Base-by-base conservation (phyloP, 1,140 invertebrate species). In the Panagrolaimus sp. region DNA sequence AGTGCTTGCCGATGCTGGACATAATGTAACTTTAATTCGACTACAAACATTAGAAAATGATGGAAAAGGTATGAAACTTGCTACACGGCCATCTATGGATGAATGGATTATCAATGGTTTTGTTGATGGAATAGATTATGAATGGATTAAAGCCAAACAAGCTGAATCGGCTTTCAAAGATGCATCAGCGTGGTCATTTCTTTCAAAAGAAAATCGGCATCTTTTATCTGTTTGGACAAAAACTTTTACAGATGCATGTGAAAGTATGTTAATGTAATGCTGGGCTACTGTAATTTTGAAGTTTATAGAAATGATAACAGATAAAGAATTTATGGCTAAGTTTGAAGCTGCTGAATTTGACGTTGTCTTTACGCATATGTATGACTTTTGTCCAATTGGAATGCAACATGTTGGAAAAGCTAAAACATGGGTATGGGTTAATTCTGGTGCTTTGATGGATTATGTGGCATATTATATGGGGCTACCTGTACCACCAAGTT, bases 401-500 rank as follows among this genome's bases (percentile, higher is more conserved):
- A 25, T 57, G 51, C 51, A 57, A 23, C 20, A 57, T 9, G 13
- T 27, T 11, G 27, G 20, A 20, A 57, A 57, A 25, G 51, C 51
- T 3, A 20, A 20, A 20, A 57, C 51, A 4, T 57, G 51, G 51
- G 20, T 57, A 11, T 57, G 51, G 51, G 9, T 57, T 11, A 57
- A 57, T 27, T 25, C 20, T 57, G 51, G 51, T 16, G 51, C 51
- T 20, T 27, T 57, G 9, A 57, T 57, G 51, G 51, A 57, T 16
- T 57, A 57, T 57, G 51, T 57, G 20, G 51, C 51, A 13, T 57
- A 57, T 20, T 57, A 57, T 27, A 20, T 25, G 16, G 51, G 51
- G 0, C 8, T 57, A 27, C 51, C 9, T 25, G 20, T 57, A 8
- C 51, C 20, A 13, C 51, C 51, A 25, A 57, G 51, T 57, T 57